Conservation (phyloP, 2,888 invertebrate species). For the Muscina levida region DNA sequence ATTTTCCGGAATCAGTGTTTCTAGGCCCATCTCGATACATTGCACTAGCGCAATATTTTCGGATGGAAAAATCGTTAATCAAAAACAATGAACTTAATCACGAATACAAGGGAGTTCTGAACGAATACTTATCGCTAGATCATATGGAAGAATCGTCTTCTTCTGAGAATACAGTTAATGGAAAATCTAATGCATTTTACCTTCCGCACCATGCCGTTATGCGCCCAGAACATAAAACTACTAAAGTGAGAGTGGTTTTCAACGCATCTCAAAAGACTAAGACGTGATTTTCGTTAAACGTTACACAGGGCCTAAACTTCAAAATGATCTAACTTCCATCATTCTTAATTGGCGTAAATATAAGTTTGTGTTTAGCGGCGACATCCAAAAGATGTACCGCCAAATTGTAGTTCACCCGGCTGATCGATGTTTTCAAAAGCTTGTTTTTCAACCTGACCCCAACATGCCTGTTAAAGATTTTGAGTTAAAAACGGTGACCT, state of each 20-base stretch:
- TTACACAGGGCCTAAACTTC: conserved; percentile 19
- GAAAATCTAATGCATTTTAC: conserved; percentile 13
- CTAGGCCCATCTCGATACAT: conserved; percentile 25
- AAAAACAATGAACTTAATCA: neutral
- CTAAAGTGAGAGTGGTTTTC: conserved; percentile 30
- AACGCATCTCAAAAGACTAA: conserved; percentile 31
- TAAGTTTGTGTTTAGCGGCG: conserved; percentile 52
- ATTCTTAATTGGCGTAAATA: conserved; percentile 38
- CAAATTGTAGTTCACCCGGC: conserved; percentile 32
- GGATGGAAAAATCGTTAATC: conserved; percentile 31
- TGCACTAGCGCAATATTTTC: neutral
- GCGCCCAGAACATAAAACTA: conserved; percentile 31
- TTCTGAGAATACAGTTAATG: neutral
- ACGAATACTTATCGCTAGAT: conserved; percentile 11
- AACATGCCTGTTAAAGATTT: conserved; percentile 16
- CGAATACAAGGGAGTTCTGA: neutral
- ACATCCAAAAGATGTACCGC: conserved; percentile 65
- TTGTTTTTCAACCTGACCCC: conserved; percentile 51
- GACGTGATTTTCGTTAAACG: conserved; percentile 20
- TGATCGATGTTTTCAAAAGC: conserved; percentile 58
- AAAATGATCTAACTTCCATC: conserved; percentile 19
- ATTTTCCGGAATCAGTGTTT: neutral
- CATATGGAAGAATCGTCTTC: conserved; percentile 21
- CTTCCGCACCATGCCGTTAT: conserved; percentile 36
- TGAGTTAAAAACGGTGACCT: conserved; percentile 35